Percentiles rank a stretch among this genome's conserved stretches.
Evolutionary conservation across 2,888 invertebrate genomes (phyloP).

Genomic region (Holacanthella duospinosa): DNA sequence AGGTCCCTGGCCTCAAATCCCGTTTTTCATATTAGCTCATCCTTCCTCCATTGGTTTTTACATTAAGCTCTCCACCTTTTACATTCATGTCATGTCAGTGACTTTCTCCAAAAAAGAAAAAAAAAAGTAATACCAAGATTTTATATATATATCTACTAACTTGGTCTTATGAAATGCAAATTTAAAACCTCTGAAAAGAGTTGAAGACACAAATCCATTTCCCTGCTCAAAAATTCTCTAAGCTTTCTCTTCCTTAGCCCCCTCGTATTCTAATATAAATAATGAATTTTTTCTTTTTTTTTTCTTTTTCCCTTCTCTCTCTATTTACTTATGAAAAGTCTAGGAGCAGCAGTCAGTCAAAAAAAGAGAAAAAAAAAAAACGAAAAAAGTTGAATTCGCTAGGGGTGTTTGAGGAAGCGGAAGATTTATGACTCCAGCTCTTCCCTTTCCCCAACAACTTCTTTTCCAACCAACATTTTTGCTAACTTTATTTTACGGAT

Average conservation of each 20-base stretch:
- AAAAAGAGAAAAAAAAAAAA: background rate
- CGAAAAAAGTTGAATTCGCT: background rate
- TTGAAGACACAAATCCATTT: conserved; percentile 11
- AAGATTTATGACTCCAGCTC: background rate
- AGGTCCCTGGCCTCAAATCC: background rate
- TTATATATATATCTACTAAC: background rate
- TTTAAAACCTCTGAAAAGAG: conserved; percentile 5
- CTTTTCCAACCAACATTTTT: background rate
- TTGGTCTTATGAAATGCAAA: conserved; percentile 17
- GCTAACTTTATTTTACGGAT: conserved; percentile 4
- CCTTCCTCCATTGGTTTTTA: conserved; percentile 3
- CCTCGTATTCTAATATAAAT: background rate
- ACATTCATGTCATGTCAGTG: conserved; percentile 5
- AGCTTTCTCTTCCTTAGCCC: background rate
- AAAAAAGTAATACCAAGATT: background rate
- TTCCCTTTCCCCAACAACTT: background rate
- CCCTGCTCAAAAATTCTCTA: background rate
- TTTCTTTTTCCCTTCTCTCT: conserved; percentile 10
- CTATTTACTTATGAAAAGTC: background rate
- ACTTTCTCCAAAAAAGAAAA: background rate
- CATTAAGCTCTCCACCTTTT: background rate
- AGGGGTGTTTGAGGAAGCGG: background rate
- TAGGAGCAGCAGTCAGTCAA: background rate
- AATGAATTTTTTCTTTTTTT: background rate
- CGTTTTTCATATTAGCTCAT: background rate